Evolutionary conservation across 2,797 vertebrate species (phyloP), one percentile per base, ranked within the genome.

Genomic region (Atherinosoma microstoma): DNA sequence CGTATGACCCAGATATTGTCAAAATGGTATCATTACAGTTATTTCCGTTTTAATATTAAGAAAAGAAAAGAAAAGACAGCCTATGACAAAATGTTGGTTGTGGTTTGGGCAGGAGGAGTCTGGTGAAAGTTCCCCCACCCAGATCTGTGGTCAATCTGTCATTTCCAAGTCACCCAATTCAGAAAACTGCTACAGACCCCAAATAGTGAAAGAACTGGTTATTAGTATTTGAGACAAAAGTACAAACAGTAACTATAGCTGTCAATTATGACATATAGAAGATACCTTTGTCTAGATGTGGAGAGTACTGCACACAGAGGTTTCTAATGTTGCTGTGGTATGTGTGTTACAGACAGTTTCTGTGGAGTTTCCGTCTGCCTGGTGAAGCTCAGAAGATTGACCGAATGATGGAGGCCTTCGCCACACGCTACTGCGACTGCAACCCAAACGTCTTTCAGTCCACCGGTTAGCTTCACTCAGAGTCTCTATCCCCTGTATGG

Each of bases 371-470:
- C 87, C 95, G 97, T 59, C 92, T 98, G 67, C 97, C 97, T 0
- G 97, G 97, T 0, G 97, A 98, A 79, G 97, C 97, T 0, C 97
- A 98, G 93, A 98, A 98, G 93, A 98, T 98, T 1, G 97, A 98
- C 77, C 94, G 97, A n/a, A 98, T 98, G 97, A 98, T 98, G 97
- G 97, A 98, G 69, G 92, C 96, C 6, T 98, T 98, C n/a, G 97
- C 97, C 27, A 93, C 79, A 0, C 94, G 96, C 45, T 98, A 98
- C 90, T 98, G 97, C 51, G 91, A 96, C 73, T 98, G 97, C 78
- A 98, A 98, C 83, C 58, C 87, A 0, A 80, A 91, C 0, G 95
- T 98, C 75, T 98, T 98, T 91, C 96, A 97, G 86, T 98, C 96
- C 0, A 96, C 96, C 71, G 97, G 97, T 98, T 56, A 80, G 79